phyloP scores from a whole-genome alignment of 2,797 vertebrate genomes.

The Melanotaenia maccullochi region DNA sequence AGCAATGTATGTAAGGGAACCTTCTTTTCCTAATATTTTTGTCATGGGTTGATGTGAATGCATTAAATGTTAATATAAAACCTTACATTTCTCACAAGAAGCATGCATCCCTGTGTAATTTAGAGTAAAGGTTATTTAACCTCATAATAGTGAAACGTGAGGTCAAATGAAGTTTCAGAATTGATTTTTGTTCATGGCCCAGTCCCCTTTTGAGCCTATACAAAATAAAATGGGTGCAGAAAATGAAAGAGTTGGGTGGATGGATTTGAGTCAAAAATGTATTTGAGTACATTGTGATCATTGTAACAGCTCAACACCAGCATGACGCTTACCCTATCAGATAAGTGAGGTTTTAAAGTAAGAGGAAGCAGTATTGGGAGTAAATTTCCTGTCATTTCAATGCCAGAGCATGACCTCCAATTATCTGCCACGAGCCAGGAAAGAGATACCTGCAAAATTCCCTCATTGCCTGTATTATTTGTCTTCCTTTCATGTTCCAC shows the following conservation, averaged over 20 bases:
- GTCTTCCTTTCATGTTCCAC: constrained; percentile 17
- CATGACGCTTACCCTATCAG: constrained; percentile 5
- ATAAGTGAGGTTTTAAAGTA: constrained; percentile 19
- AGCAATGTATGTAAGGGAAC: constrained; percentile 99
- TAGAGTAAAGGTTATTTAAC: no score
- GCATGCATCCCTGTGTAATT: no score
- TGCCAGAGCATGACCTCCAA: constrained; percentile 47
- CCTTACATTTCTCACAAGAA: no score
- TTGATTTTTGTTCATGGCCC: not conserved
- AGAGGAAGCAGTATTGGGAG: constrained; percentile 58
- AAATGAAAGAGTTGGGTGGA: not conserved
- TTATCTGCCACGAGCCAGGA: constrained; percentile 63
- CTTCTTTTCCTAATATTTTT: constrained; percentile 64
- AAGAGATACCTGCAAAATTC: constrained; percentile 58
- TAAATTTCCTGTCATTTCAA: constrained; percentile 75
- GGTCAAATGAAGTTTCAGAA: no score
- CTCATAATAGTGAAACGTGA: no score
- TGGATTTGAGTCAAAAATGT: not conserved
- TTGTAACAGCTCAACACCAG: constrained; percentile 1
- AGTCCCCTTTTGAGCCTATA: not conserved
- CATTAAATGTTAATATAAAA: not conserved
- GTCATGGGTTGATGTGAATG: not conserved
- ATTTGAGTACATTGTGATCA: not conserved
- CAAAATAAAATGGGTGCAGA: not conserved
- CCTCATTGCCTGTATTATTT: constrained; percentile 1